These are phyloP conservation scores for Panagrolaimus sp. DNA, from an alignment of 1,140 invertebrate genomes.

Conservation along the genomic window DNA sequence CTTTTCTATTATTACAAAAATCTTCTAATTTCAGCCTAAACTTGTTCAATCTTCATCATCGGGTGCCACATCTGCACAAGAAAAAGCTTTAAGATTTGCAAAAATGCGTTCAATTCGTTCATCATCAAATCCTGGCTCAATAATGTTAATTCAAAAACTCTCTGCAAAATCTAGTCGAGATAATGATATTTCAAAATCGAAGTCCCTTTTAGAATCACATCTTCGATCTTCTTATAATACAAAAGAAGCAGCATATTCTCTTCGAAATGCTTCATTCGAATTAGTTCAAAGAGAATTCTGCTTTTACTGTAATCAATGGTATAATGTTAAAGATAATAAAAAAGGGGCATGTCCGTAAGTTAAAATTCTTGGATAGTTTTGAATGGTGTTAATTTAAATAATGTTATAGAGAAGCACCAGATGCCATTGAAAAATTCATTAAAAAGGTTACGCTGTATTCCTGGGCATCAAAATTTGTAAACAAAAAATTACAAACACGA, in stretches of 20 bases:
- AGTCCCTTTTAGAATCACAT: neutral
- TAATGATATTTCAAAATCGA: neutral
- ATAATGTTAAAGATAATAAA: neutral
- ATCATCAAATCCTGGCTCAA: slow-evolving; percentile 12
- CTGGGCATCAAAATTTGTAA: too few relatives aligned
- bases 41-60: slow-evolving; percentile 1
- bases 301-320: neutral
- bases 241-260: neutral
- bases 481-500: too few relatives aligned
- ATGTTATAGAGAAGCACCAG: too few relatives aligned
- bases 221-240: neutral
- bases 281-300: slow-evolving; percentile 15
- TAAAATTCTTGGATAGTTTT: too few relatives aligned
- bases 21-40: neutral
- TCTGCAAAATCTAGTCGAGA: neutral
- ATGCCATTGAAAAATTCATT: too few relatives aligned
- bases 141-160: slow-evolving; percentile 10
- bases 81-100: neutral
- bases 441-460: too few relatives aligned
- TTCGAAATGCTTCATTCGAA: slow-evolving; percentile 13
- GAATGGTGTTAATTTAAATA: too few relatives aligned
- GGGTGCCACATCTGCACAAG: neutral
- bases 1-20: too few relatives aligned
- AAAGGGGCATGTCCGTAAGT: too few relatives aligned
- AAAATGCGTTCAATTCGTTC: slow-evolving; percentile 12